These are phyloP conservation scores for Pinna nobilis DNA, from an alignment of 1,140 invertebrate species.

Conservation along the genomic window DNA sequence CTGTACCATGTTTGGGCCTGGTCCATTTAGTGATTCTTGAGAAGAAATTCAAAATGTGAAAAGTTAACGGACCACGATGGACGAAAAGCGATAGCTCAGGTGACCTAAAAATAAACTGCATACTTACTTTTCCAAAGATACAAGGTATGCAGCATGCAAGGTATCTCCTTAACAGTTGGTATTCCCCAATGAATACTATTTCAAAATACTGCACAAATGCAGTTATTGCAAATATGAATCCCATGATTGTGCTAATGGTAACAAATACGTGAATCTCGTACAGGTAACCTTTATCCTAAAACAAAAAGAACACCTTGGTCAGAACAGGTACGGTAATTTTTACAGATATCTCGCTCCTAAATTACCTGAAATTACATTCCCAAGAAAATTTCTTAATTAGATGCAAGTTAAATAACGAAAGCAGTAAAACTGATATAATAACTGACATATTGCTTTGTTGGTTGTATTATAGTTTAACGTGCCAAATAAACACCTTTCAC, in stretches of 20 bases:
- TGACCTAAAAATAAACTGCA: too few species aligned
- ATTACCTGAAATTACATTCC: not conserved
- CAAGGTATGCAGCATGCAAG: constrained; percentile 28
- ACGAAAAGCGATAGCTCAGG: not conserved
- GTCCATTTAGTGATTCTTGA: not conserved
- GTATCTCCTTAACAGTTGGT: constrained; percentile 43
- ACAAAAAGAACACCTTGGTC: too few species aligned
- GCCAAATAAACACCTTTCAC: too few species aligned
- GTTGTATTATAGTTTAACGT: too few species aligned
- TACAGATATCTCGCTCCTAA: not conserved
- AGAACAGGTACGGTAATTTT: too few species aligned
- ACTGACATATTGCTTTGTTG: too few species aligned
- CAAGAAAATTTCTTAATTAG: too few species aligned
- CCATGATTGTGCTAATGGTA: constrained; percentile 50
- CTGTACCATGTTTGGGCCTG: not conserved
- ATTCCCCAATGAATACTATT: constrained; percentile 50
- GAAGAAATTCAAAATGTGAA: not conserved
- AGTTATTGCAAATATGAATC: constrained; percentile 48
- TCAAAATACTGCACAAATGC: constrained; percentile 57
- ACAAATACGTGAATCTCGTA: constrained; percentile 56
- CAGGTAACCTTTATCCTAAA: constrained; percentile 34
- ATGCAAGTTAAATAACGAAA: too few species aligned
- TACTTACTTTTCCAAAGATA: constrained; percentile 17
- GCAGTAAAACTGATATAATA: too few species aligned
- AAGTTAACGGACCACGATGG: not conserved